Evolutionary conservation across 2,888 invertebrate species (phyloP), one percentile per base, ranked within the genome.

Genomic region (Acronicta leporina): DNA sequence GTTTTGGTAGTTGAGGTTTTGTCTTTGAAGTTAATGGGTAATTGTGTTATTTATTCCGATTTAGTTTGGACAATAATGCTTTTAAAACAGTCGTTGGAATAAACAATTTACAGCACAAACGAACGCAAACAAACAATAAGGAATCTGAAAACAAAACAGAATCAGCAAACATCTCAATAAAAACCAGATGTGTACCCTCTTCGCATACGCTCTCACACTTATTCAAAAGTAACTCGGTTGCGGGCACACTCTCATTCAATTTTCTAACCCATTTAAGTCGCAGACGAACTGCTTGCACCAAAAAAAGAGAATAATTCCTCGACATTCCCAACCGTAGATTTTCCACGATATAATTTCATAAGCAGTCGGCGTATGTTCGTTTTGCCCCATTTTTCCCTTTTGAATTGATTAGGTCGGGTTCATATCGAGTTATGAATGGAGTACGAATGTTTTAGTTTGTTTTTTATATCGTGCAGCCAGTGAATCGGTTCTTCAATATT

Each of bases 191-290:
- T 87, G 87, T 84, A 83, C 81, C 80, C 81, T 83, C 83, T 80
- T 77, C 75, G 85, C 84, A 87, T 84, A 90, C 87, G 83, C 87
- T 84, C 84, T 81, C 84, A 87, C 89, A 91, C 89, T 92, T 87
- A 91, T 87, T 88, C 89, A 88, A 90, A 88, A 84, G 84, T 84
- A 89, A 87, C 88, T 86, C 81, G 87, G 84, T 86, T 84, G 85
- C 25, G 77, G 85, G 86, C 85, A 87, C 84, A 87, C 82, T 86
- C 84, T 92, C 91, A 94, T 92, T 93, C 92, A 93, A 94, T 94
- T 94, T 94, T 94, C 94, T 94, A 94, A 94, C 94, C 94, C 94
- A 94, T 94, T 94, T 94, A 91, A 92, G 89, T 88, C 90, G 88
- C 92, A 92, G 93, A 92, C 92, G 88, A 81, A 88, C 87, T 87